These are phyloP conservation scores for Laothoe populi DNA, from an alignment of 2,888 invertebrate species.

Conservation along the genomic window DNA sequence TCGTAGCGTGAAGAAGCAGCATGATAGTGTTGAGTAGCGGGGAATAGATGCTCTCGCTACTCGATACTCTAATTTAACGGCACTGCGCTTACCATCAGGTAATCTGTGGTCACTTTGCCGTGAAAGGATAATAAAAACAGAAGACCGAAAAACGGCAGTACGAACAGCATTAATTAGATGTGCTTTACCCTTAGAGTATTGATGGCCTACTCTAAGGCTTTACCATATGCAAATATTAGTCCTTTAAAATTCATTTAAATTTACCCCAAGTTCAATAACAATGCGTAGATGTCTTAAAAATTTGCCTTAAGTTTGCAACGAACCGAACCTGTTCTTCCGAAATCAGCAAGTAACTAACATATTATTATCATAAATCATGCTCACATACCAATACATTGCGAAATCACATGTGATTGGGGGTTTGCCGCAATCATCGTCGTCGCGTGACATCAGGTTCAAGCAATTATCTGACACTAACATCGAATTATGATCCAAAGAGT, in stretches of 20 bases:
- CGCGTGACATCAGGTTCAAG: constrained; percentile 18
- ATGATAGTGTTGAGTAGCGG: too few species aligned
- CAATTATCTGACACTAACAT: constrained; percentile 39
- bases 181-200: too few species aligned
- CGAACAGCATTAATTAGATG: too few species aligned
- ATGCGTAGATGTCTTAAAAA: not conserved
- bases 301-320: not conserved
- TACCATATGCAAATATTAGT: too few species aligned
- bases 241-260: not conserved
- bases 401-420: constrained; percentile 33
- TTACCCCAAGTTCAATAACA: not conserved
- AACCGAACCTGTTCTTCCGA: not conserved
- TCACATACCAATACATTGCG: constrained; percentile 36
- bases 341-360: constrained; percentile 3
- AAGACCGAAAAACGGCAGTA: too few species aligned
- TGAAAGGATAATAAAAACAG: too few species aligned
- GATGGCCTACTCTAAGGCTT: too few species aligned
- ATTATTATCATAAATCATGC: constrained; percentile 34
- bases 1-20: too few species aligned
- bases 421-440: constrained; percentile 31
- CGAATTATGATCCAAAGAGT: constrained; percentile 30
- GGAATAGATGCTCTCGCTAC: too few species aligned
- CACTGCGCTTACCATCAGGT: too few species aligned
- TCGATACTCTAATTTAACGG: too few species aligned
- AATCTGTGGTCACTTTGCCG: too few species aligned